Evolutionary conservation across 2,888 invertebrate species (phyloP).

Genomic region (Carterocephalus palaemon): DNA sequence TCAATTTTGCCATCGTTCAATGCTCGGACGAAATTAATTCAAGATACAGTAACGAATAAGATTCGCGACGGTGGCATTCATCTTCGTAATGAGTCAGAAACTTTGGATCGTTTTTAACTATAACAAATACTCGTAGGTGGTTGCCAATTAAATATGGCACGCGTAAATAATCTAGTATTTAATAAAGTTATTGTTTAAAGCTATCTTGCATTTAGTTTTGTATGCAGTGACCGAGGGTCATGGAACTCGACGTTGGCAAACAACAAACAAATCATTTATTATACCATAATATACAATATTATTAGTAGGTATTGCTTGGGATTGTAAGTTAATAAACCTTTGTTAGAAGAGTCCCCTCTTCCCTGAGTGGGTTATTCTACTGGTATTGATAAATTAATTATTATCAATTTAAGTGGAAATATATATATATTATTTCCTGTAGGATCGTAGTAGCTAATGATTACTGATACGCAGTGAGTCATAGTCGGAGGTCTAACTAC

Average conservation of each 20-base stretch:
- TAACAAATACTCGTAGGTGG: constrained; percentile 63
- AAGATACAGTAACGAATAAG: constrained; percentile 51
- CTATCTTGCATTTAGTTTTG: too few species aligned
- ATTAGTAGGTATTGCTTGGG: too few species aligned
- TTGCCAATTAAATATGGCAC: constrained; percentile 65
- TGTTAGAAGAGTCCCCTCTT: too few species aligned
- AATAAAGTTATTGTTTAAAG: constrained; percentile 55
- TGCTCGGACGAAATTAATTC: constrained; percentile 72
- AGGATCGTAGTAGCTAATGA: constrained; percentile 1
- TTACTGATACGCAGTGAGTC: constrained; percentile 22
- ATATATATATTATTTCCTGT: not conserved
- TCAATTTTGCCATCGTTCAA: constrained; percentile 77
- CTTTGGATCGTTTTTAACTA: constrained; percentile 50
- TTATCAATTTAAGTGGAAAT: too few species aligned
- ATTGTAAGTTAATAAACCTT: too few species aligned
- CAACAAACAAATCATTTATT: too few species aligned
- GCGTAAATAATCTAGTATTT: constrained; percentile 59
- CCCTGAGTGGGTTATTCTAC: too few species aligned
- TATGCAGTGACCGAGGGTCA: too few species aligned
- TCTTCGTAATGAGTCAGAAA: constrained; percentile 66
- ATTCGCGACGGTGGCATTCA: constrained; percentile 50
- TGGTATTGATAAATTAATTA: too few species aligned
- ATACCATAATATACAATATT: too few species aligned
- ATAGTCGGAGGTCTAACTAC: constrained; percentile 38
- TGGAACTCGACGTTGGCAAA: too few species aligned